Percentiles rank a stretch among this genome's conserved stretches.
Conservation (phyloP, 2,888 invertebrate genomes). For the Ichneumon xanthorius region DNA sequence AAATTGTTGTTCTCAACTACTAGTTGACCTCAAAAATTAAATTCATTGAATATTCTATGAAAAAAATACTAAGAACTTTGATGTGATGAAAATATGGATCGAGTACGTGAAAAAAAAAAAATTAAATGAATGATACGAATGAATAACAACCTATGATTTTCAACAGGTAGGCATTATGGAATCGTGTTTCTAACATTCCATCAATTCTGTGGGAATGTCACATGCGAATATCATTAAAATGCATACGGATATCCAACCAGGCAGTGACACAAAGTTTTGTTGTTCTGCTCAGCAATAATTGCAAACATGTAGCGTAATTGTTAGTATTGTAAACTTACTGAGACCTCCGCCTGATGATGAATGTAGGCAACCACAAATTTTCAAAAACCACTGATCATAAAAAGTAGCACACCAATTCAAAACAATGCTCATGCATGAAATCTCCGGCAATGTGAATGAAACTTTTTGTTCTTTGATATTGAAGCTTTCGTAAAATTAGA, state of each 20-base stretch:
- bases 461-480: conserved; percentile 3
- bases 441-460: conserved; percentile 1
- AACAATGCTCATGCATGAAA: conserved; percentile 57
- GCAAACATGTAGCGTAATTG: conserved; percentile 62
- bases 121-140: neutral
- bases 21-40: neutral
- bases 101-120: neutral
- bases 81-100: neutral
- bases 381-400: conserved; percentile 76
- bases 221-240: conserved; percentile 42
- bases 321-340: conserved; percentile 79
- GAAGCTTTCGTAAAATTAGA: conserved; percentile 17
- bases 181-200: conserved; percentile 7
- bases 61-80: neutral
- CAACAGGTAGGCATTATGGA: neutral
- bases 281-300: conserved; percentile 43
- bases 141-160: neutral
- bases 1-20: neutral
- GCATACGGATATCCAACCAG: conserved; percentile 46
- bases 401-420: conserved; percentile 63
- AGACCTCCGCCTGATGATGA: conserved; percentile 81
- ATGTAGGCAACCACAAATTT: conserved; percentile 80
- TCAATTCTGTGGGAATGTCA: neutral
- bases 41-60: neutral
- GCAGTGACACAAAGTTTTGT: conserved; percentile 45